Conservation (phyloP, 2,888 invertebrate genomes). For the Erebia epiphron region DNA sequence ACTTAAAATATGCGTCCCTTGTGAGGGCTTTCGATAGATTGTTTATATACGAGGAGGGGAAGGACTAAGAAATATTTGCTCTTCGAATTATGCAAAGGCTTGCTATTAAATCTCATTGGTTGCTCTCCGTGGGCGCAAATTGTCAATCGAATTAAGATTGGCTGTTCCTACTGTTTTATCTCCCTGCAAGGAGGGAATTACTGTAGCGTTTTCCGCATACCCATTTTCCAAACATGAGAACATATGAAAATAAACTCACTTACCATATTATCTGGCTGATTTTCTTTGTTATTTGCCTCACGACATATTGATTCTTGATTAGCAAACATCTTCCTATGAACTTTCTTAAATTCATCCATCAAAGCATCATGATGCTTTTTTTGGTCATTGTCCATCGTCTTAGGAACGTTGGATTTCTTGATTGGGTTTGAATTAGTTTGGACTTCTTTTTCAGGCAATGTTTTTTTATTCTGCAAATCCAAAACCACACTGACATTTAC, state of each 20-base stretch:
- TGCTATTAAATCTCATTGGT: too few relatives aligned
- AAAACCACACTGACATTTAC: not conserved
- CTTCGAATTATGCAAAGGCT: too few relatives aligned
- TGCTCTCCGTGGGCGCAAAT: too few relatives aligned
- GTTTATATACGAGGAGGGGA: too few relatives aligned
- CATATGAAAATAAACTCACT: conserved; percentile 41
- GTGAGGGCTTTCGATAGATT: too few relatives aligned
- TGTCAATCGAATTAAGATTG: too few relatives aligned
- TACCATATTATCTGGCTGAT: conserved; percentile 53
- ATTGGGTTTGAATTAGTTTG: conserved; percentile 50
- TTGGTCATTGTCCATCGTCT: conserved; percentile 83
- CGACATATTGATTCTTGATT: conserved; percentile 53
- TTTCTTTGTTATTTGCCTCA: conserved; percentile 42
- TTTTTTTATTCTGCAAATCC: conserved; percentile 64
- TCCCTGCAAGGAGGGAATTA: too few relatives aligned
- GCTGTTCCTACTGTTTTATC: too few relatives aligned
- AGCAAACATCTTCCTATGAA: conserved; percentile 93
- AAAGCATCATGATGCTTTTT: conserved; percentile 88
- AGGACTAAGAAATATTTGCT: too few relatives aligned
- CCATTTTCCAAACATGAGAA: too few relatives aligned
- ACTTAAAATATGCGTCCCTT: too few relatives aligned
- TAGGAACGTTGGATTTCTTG: conserved; percentile 61
- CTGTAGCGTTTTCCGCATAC: too few relatives aligned
- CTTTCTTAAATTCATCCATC: conserved; percentile 95
- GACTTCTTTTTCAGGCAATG: conserved; percentile 50